A percentile compares a stretch with the other conserved stretches of the same genome.
These are phyloP conservation scores for Pogonomyrmex barbatus DNA, from an alignment of 1,140 invertebrate genomes.

Conservation along the genomic window DNA sequence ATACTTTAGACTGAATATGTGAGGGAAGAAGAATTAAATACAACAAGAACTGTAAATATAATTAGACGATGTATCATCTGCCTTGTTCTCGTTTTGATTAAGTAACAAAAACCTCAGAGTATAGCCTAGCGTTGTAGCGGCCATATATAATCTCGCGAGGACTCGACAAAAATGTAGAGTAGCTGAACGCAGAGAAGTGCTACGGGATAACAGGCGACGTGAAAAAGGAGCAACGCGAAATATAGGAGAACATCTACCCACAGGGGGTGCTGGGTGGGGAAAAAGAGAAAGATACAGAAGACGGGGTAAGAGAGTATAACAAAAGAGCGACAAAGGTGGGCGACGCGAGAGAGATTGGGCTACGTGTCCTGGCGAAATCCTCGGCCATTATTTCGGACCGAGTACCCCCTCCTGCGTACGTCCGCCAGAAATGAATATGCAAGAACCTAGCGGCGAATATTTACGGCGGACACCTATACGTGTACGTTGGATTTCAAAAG, in stretches of 20 bases:
- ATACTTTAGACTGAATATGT: background rate
- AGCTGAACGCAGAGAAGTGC: slow-evolving; percentile 51
- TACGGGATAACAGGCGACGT: slow-evolving; percentile 30
- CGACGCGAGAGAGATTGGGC: slow-evolving; percentile 44
- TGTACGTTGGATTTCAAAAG: slow-evolving; percentile 70
- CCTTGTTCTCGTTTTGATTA: slow-evolving; percentile 1
- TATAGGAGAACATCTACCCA: slow-evolving; percentile 36
- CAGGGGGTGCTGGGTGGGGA: slow-evolving; percentile 5
- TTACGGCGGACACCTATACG: slow-evolving; percentile 64
- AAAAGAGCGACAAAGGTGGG: slow-evolving; percentile 38
- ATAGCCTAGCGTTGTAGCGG: background rate
- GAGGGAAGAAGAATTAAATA: background rate
- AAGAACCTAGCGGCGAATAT: slow-evolving; percentile 73
- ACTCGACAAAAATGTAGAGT: slow-evolving; percentile 54
- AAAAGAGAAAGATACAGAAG: slow-evolving; percentile 22
- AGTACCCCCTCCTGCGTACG: slow-evolving; percentile 49
- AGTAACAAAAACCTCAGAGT: slow-evolving; percentile 20
- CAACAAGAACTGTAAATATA: no score
- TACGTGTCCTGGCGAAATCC: slow-evolving; percentile 70
- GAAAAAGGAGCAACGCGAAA: slow-evolving; percentile 41
- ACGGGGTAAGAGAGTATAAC: slow-evolving; percentile 17
- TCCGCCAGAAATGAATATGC: slow-evolving; percentile 75
- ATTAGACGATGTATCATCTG: background rate
- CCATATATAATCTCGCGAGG: slow-evolving; percentile 40
- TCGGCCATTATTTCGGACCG: slow-evolving; percentile 72